Conservation (phyloP, 92 coral and sea anemone species). For the Parazoanthus atlanticus region DNA sequence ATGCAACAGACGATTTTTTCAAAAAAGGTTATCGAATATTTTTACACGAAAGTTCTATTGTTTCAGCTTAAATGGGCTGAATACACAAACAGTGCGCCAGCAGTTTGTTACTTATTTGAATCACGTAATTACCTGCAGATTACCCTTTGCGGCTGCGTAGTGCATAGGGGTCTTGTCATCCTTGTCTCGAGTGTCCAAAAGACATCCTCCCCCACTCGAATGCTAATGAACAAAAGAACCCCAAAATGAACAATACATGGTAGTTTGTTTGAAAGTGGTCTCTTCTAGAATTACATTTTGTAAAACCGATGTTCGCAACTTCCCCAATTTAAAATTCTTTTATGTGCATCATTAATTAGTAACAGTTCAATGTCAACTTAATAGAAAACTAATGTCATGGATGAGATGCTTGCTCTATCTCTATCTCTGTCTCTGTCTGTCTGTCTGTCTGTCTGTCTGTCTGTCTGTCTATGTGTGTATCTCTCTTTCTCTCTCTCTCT, state of each 20-base stretch:
- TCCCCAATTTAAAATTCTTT: not conserved
- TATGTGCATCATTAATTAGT: not conserved
- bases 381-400: too few species aligned
- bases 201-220: slow-evolving; percentile 63
- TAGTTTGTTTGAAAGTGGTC: not conserved
- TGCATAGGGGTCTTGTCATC: slow-evolving; percentile 77
- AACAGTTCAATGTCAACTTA: not conserved
- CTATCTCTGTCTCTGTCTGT: not conserved
- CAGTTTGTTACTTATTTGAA: too few species aligned
- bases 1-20: not conserved
- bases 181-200: slow-evolving; percentile 71
- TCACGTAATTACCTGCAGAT: slow-evolving; percentile 54
- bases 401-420: not conserved
- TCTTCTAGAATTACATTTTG: not conserved
- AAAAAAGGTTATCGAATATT: not conserved
- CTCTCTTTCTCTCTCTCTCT: not conserved
- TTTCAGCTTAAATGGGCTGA: not conserved
- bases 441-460: not conserved
- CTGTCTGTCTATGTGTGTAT: not conserved
- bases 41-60: too few species aligned
- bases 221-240: not conserved
- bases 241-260: not conserved
- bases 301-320: not conserved
- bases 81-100: too few species aligned
- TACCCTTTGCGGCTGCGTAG: slow-evolving; percentile 85